These are phyloP conservation scores for Aulostomus chinensis DNA, from an alignment of 2,797 vertebrate genomes.

Conservation along the genomic window DNA sequence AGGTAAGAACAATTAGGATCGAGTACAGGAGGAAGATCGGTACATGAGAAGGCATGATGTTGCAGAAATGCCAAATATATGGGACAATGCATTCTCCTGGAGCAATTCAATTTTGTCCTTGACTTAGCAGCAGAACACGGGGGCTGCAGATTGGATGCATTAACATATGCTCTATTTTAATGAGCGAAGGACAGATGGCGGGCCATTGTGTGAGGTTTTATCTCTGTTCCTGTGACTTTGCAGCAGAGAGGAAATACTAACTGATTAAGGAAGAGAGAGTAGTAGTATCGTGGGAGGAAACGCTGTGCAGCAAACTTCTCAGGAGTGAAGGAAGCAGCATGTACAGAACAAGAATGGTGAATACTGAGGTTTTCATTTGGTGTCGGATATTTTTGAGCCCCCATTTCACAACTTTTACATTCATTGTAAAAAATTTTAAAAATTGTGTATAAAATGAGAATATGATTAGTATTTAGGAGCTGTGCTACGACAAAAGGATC, in stretches of 20 bases:
- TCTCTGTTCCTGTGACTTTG: slow-evolving; percentile 55
- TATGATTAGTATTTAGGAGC: no score
- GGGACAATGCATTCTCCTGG: slow-evolving; percentile 60
- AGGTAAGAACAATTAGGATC: slow-evolving; percentile 8
- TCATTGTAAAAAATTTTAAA: no score
- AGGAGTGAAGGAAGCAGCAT: no score
- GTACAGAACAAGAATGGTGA: no score
- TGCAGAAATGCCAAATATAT: slow-evolving; percentile 58
- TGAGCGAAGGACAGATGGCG: slow-evolving; percentile 75
- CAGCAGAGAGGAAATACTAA: slow-evolving; percentile 9
- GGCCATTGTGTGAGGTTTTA: slow-evolving; percentile 50
- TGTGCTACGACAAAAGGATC: no score
- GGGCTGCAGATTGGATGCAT: slow-evolving; percentile 64
- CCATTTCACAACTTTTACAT: no score
- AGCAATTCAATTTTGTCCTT: slow-evolving; percentile 76
- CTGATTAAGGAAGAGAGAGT: background rate
- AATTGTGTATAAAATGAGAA: no score
- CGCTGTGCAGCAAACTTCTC: no score
- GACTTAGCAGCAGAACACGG: slow-evolving; percentile 66
- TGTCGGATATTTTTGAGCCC: no score
- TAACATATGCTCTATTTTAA: slow-evolving; percentile 77
- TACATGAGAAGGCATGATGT: slow-evolving; percentile 19
- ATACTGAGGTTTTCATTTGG: no score
- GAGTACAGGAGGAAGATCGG: slow-evolving; percentile 10
- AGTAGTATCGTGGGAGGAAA: background rate